Conservation (phyloP, 2,797 vertebrate species). For the Gobionotothen gibberifrons region DNA sequence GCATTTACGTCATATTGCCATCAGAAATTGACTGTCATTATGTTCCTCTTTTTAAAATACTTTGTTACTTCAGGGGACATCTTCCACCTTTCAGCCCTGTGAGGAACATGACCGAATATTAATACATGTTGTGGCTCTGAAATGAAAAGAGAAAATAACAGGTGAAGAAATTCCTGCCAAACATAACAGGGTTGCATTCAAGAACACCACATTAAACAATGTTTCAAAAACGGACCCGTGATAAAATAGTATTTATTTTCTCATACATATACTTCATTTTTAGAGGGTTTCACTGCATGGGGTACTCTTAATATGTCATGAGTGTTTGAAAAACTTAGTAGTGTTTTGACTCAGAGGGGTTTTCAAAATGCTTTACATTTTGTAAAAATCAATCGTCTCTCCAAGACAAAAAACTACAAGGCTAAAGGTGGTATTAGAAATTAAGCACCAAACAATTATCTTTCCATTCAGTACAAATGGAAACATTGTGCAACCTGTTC, state of each 20-base stretch:
- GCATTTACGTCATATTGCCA: conserved; percentile 61
- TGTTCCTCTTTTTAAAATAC: conserved; percentile 51
- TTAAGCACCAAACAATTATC: conserved; percentile 83
- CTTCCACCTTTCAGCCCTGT: conserved; percentile 50
- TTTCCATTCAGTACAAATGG: conserved; percentile 78
- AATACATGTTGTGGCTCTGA: conserved; percentile 62
- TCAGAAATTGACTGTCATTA: conserved; percentile 45
- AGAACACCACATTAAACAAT: conserved; percentile 73
- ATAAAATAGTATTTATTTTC: conserved; percentile 82
- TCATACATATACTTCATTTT: conserved; percentile 74
- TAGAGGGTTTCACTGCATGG: conserved; percentile 75
- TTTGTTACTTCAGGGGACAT: conserved; percentile 35
- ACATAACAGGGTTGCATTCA: conserved; percentile 69
- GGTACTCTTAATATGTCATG: conserved; percentile 71
- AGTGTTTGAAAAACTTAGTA: conserved; percentile 66
- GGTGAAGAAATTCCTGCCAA: conserved; percentile 45
- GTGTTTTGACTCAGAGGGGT: conserved; percentile 70
- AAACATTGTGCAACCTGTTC: conserved; percentile 85
- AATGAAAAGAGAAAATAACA: conserved; percentile 38
- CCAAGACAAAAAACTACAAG: conserved; percentile 80
- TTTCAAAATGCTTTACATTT: conserved; percentile 74
- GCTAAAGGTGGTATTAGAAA: conserved; percentile 84
- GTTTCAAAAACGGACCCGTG: conserved; percentile 75
- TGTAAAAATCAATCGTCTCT: conserved; percentile 78
- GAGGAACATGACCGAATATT: conserved; percentile 56